Conservation (phyloP, 2,797 vertebrate species). For the Enoplosus armatus region DNA sequence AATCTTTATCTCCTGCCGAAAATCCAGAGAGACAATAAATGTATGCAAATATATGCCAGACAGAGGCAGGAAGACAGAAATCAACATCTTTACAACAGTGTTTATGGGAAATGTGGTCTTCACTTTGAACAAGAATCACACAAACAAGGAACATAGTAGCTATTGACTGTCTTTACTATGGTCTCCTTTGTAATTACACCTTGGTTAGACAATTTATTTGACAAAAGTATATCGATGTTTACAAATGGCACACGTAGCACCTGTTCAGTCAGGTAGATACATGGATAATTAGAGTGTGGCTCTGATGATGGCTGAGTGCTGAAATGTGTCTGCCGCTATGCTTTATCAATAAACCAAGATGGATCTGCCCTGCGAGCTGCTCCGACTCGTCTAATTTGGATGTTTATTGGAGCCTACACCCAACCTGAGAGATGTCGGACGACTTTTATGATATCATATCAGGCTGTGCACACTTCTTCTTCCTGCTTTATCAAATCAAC, state of each 20-base stretch:
- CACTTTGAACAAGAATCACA: conserved; percentile 10
- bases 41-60: neutral
- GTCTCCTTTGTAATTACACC: conserved; percentile 21
- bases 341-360: conserved; percentile 63
- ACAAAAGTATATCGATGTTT: conserved; percentile 33
- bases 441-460: conserved; percentile 29
- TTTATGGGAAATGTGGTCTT: neutral
- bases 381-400: conserved; percentile 47
- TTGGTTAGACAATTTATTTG: neutral
- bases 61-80: neutral
- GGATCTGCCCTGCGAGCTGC: conserved; percentile 41
- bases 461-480: conserved; percentile 9
- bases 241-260: conserved; percentile 29
- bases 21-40: neutral
- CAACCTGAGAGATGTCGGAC: conserved; percentile 31
- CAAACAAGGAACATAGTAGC: neutral
- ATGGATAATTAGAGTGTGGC: conserved; percentile 45
- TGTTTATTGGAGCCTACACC: conserved; percentile 47
- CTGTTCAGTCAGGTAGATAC: conserved; percentile 47
- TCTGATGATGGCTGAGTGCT: conserved; percentile 42
- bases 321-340: conserved; percentile 44
- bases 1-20: conserved; percentile 7
- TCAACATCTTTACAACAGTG: neutral
- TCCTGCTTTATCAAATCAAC: conserved; percentile 14
- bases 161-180: neutral